Base-by-base conservation (phyloP, 2,888 invertebrate genomes). In the Phragmatobia fuliginosa region DNA sequence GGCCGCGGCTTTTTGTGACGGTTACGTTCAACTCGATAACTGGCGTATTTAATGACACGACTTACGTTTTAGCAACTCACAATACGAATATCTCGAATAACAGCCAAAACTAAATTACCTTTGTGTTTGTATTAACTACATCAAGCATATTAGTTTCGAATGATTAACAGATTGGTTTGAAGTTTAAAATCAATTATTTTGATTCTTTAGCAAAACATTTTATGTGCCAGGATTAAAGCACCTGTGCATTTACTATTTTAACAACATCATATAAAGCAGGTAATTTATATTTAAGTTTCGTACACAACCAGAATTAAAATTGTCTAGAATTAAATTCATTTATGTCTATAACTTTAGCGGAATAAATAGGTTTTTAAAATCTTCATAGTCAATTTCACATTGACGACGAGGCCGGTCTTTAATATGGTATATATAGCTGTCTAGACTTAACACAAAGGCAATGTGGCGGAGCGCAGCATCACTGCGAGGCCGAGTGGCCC, bases 381-480 rank as follows among this genome's bases (percentile, higher is more conserved):
- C 33, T 68, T 45, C 49, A 45, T 66, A 66, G 41, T 58, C 61
- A 61, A 67, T 61, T 52, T 68, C 45, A 59, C 45, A 45, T 64
- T 64, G 64, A 64, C 33, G 60, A 52, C 10, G 49, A 64, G 60
- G 49, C 68, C 73, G 70, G 67, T 71, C 61, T 36, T 62, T 62
- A 68, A 62, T 63, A 62, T 59, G 71, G 73, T 73, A 71, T 45
- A 71, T 45, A 49, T 49, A 41, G 68, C 25, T 59, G 69, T 69
- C 52, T 69, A 61, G 65, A 65, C 49, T 70, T 41, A 52, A 67
- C 67, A 74, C 79, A 74, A 74, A 73, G 72, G 66, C 66, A 61
- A 66, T 72, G 73, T 67, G 74, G 69, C 77, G 80, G 81, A 81
- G 81, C 83, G 77, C 80, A 85, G 84, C 83, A 85, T 85, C 84